Conservation (phyloP, 2,113 vertebrate genomes). For the Tautogolabrus adspersus region DNA sequence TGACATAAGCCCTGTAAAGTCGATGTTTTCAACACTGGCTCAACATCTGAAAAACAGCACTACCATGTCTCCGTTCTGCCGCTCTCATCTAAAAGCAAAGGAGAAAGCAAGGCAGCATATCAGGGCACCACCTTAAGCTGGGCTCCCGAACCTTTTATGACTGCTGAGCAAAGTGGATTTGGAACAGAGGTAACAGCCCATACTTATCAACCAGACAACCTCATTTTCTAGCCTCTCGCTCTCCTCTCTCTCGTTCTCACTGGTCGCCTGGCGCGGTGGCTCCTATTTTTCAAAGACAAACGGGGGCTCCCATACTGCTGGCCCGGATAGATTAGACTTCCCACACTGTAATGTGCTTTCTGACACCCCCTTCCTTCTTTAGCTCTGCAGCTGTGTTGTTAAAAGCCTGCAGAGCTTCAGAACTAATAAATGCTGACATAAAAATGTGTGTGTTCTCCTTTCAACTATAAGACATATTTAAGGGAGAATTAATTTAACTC, state of each 20-base stretch:
- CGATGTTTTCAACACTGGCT: constrained; percentile 17
- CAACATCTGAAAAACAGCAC: constrained; percentile 20
- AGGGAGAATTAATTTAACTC: background rate
- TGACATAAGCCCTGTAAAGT: constrained; percentile 18
- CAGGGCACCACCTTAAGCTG: constrained; percentile 44
- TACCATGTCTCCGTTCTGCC: constrained; percentile 29
- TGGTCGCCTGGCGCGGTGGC: constrained; percentile 48
- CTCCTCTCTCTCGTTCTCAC: constrained; percentile 37
- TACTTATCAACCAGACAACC: constrained; percentile 78
- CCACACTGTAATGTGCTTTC: constrained; percentile 66
- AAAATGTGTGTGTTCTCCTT: background rate
- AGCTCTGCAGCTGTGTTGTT: constrained; percentile 28
- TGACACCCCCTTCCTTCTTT: constrained; percentile 45
- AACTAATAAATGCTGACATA: constrained; percentile 13
- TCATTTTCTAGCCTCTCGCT: constrained; percentile 74
- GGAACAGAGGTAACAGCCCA: constrained; percentile 66
- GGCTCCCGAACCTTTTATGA: constrained; percentile 68
- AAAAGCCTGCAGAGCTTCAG: constrained; percentile 33
- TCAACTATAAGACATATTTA: constrained; percentile 5
- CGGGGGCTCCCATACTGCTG: constrained; percentile 40
- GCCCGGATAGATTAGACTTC: constrained; percentile 61
- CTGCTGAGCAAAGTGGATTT: constrained; percentile 77
- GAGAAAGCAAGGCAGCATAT: constrained; percentile 39
- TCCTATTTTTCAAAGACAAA: constrained; percentile 62
- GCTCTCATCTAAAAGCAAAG: constrained; percentile 14